Conservation (phyloP, 2,888 invertebrate genomes). For the Taenaris catops region DNA sequence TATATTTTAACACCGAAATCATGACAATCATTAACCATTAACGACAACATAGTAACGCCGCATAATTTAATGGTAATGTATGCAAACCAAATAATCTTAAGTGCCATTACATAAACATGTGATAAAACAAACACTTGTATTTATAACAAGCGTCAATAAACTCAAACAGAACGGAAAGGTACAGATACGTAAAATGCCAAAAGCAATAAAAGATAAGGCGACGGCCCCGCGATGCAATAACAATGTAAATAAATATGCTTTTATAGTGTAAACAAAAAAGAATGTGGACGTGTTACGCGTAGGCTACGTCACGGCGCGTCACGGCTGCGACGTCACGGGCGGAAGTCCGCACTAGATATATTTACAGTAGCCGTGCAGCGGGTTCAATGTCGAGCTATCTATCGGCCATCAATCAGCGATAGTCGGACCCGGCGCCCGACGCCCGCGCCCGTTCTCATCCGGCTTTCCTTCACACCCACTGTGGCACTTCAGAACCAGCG, state of each 20-base stretch:
- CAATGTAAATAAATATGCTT: slow-evolving; percentile 66
- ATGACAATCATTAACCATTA: too few species aligned
- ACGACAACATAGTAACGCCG: too few species aligned
- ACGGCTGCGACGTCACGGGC: slow-evolving; percentile 64
- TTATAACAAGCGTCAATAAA: slow-evolving; percentile 14
- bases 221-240: slow-evolving; percentile 67
- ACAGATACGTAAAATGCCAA: slow-evolving; percentile 39
- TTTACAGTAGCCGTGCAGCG: slow-evolving; percentile 53
- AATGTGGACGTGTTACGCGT: slow-evolving; percentile 60
- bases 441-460: slow-evolving; percentile 22
- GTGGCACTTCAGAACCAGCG: slow-evolving; percentile 11
- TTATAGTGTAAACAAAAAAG: slow-evolving; percentile 75
- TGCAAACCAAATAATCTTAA: slow-evolving; percentile 6
- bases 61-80: too few species aligned
- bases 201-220: slow-evolving; percentile 69
- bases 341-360: slow-evolving; percentile 72
- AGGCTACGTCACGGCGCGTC: slow-evolving; percentile 58
- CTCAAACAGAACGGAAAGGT: slow-evolving; percentile 7
- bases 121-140: slow-evolving; percentile 14
- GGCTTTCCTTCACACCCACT: slow-evolving; percentile 23
- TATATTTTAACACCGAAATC: not conserved
- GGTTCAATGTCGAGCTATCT: slow-evolving; percentile 77
- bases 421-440: slow-evolving; percentile 25
- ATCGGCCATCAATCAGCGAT: slow-evolving; percentile 72
- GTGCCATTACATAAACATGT: slow-evolving; percentile 18